Percentiles rank a stretch among this genome's conserved stretches.
phyloP scores from a whole-genome alignment of 92 coral and sea anemone species.

The Palythoa grandis region DNA sequence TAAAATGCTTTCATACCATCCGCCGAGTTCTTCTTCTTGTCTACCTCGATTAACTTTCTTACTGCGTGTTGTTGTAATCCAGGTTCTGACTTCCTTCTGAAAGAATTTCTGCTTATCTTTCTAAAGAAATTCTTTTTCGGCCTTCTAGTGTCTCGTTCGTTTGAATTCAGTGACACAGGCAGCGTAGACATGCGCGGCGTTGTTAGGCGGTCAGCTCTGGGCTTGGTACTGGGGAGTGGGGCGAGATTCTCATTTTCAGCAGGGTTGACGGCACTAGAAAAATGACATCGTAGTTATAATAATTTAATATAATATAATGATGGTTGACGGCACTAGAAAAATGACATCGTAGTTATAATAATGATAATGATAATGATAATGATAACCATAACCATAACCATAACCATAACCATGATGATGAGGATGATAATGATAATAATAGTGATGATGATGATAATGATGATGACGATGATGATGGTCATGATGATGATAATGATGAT shows the following conservation, averaged over 20 bases:
- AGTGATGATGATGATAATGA: no score
- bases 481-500: no score
- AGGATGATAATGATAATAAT: no score
- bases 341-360: neutral
- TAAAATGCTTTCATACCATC: conserved; percentile 60
- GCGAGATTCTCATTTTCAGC: conserved; percentile 25
- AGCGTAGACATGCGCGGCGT: conserved; percentile 18
- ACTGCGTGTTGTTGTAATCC: conserved; percentile 54
- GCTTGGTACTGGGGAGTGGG: conserved; percentile 28
- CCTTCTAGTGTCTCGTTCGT: conserved; percentile 65
- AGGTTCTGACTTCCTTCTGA: conserved; percentile 82
- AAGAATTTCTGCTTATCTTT: conserved; percentile 69
- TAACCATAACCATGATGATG: no score
- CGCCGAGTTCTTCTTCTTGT: conserved; percentile 32
- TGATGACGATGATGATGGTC: no score
- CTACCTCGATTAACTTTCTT: conserved; percentile 49
- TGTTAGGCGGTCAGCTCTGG: neutral
- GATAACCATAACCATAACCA: no score
- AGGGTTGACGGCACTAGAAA: neutral
- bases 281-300: neutral
- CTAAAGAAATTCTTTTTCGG: conserved; percentile 70
- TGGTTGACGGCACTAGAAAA: neutral
- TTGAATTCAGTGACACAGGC: conserved; percentile 43
- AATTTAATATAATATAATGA: no score
- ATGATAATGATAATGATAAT: no score